Base-by-base conservation (phyloP, 2,113 vertebrate species). In the Alces alces region DNA sequence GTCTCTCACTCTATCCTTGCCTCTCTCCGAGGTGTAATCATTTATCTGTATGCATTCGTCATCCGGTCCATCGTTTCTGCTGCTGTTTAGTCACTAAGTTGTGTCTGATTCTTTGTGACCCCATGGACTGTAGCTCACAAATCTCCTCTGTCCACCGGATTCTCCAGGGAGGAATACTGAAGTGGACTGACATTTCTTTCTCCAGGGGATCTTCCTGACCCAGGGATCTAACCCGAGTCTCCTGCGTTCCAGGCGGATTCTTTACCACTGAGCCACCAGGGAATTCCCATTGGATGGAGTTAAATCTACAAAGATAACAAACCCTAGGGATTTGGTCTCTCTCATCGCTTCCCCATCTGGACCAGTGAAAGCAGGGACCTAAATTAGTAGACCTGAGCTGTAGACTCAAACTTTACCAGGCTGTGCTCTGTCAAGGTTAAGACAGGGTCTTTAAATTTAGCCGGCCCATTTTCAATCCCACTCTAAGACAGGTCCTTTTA, bases 1-100 rank as follows among this genome's bases (percentile, higher is more conserved):
- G 0, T 60, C 47, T 55, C 25, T 55, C 30, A 13, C 4, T 64
- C 43, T 1, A 45, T 14, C 4, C 60, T 84, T 50, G 19, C 30
- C 16, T 90, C 33, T 57, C 27, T 76, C 50, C 47, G 57, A n/a
- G 64, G 10, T 54, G 1, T 21, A 45, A 17, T 52, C 30, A 17
- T 84, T 73, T 54, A 30, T 14, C 43, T 43, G 2, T 5, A 25
- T 28, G 36, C 66, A 6, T 73, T 13, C 21, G 0, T 25, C 66
- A 73, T 36, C 19, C 0, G 0, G 21, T 39, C 36, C 66, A 39
- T 39, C 5, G 0, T 3, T 73, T 19, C n/a, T 36, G 5, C 16
- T 43, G 5, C 9, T 3, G 70, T 73, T 70, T 25, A 73, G 70
- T 36, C 19, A 36, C 64, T 36, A 36, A 70, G n/a, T 14, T 14